Conservation (phyloP, 2,888 invertebrate genomes). For the Acrobasis repandana region DNA sequence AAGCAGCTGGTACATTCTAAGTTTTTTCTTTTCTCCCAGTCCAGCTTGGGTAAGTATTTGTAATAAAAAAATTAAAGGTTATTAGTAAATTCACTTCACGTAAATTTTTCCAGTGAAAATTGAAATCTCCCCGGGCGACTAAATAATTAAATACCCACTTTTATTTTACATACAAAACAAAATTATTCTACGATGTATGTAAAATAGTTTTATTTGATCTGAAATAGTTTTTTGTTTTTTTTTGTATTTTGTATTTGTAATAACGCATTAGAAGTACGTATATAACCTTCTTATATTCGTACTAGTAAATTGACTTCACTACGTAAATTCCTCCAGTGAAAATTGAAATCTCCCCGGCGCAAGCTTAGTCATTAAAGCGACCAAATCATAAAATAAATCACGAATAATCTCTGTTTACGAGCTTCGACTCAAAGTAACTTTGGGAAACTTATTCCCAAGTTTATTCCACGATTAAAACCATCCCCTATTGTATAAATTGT, state of each 20-base stretch:
- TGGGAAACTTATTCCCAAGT: constrained; percentile 20
- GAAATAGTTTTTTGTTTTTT: no score
- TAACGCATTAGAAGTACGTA: no score
- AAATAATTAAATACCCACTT: constrained; percentile 19
- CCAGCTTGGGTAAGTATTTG: no score
- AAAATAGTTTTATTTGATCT: no score
- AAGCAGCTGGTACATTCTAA: no score
- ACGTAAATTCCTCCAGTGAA: neutral
- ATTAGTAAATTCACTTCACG: neutral
- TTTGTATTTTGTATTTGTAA: no score
- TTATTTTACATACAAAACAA: no score
- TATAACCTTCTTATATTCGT: no score
- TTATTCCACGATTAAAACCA: constrained; percentile 21
- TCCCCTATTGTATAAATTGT: constrained; percentile 17
- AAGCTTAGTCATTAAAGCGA: constrained; percentile 13
- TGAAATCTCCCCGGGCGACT: constrained; percentile 3
- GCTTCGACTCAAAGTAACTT: constrained; percentile 10
- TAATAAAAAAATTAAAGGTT: no score
- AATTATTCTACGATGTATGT: no score
- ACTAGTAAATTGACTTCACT: neutral
- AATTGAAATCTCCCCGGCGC: constrained; percentile 10
- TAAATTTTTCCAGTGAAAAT: constrained; percentile 1
- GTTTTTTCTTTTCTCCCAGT: no score
- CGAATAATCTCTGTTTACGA: constrained; percentile 12
- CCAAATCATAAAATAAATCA: constrained; percentile 19